phyloP scores from a whole-genome alignment of 2,797 vertebrate genomes.

The Sebastes kiyomatsui region DNA sequence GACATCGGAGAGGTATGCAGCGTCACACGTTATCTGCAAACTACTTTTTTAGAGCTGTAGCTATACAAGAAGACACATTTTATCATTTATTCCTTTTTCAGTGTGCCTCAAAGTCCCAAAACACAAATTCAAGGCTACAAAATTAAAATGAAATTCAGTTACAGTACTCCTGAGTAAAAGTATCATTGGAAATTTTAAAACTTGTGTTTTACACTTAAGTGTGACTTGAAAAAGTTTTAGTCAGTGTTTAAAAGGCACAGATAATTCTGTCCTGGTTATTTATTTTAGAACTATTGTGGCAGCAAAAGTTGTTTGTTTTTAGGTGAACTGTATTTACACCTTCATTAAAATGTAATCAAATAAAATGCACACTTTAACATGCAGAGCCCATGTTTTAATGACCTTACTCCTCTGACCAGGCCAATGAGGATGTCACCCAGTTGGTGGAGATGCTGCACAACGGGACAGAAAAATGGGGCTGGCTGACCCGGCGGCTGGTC shows the following conservation, averaged over 20 bases:
- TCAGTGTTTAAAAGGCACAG: background rate
- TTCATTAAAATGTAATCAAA: background rate
- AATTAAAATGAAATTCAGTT: background rate
- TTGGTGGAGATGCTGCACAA: conserved; percentile 91
- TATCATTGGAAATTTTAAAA: background rate
- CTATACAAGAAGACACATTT: background rate
- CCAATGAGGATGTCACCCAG: conserved; percentile 97
- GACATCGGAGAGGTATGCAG: conserved; percentile 95
- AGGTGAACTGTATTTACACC: background rate
- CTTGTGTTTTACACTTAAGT: background rate
- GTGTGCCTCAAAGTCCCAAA: background rate
- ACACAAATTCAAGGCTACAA: background rate
- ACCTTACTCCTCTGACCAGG: conserved; percentile 75
- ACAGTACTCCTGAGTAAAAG: background rate
- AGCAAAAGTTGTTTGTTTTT: background rate
- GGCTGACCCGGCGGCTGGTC: conserved; percentile 93
- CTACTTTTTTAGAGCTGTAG: background rate
- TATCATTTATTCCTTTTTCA: background rate
- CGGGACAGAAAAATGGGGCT: conserved; percentile 93
- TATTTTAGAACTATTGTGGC: background rate
- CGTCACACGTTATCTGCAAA: background rate
- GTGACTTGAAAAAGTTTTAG: background rate
- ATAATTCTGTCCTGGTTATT: background rate
- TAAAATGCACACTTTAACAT: background rate
- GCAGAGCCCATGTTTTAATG: background rate